Evolutionary conservation across 1,140 invertebrate species (phyloP).

Genomic region (Teleopsis dalmanni): DNA sequence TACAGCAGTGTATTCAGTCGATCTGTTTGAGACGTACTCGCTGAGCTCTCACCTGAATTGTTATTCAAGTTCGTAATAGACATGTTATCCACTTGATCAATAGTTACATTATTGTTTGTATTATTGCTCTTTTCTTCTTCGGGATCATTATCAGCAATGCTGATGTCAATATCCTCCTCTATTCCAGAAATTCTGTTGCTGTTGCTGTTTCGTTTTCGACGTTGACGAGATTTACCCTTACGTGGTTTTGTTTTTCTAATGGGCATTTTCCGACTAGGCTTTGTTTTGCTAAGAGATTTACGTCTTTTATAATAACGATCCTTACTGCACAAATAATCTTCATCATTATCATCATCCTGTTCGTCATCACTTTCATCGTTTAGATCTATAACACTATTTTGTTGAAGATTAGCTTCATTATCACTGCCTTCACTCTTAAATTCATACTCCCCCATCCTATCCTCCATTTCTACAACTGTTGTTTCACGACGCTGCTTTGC

Average conservation of each 20-base stretch:
- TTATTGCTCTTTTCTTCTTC: too few species aligned
- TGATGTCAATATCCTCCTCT: too few species aligned
- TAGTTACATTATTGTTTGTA: too few species aligned
- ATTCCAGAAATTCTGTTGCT: background rate
- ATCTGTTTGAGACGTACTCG: constrained; percentile 29
- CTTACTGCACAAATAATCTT: constrained; percentile 6
- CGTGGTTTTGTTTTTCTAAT: too few species aligned
- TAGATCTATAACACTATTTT: constrained; percentile 5
- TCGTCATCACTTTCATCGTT: constrained; percentile 36
- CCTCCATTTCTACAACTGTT: constrained; percentile 32
- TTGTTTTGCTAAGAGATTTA: background rate
- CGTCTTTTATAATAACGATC: background rate
- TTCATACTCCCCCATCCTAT: constrained; percentile 37
- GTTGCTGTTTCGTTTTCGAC: too few species aligned
- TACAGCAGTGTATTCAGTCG: constrained; percentile 57
- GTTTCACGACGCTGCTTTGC: background rate
- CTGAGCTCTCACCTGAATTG: too few species aligned
- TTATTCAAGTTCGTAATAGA: too few species aligned
- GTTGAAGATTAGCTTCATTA: too few species aligned
- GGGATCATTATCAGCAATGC: too few species aligned
- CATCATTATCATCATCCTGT: constrained; percentile 11
- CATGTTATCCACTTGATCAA: too few species aligned
- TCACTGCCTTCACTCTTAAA: constrained; percentile 5
- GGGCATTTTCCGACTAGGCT: too few species aligned
- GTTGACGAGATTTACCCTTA: too few species aligned